These are phyloP conservation scores for Drosophila rellima DNA, from an alignment of 2,888 invertebrate genomes.

Conservation along the genomic window DNA sequence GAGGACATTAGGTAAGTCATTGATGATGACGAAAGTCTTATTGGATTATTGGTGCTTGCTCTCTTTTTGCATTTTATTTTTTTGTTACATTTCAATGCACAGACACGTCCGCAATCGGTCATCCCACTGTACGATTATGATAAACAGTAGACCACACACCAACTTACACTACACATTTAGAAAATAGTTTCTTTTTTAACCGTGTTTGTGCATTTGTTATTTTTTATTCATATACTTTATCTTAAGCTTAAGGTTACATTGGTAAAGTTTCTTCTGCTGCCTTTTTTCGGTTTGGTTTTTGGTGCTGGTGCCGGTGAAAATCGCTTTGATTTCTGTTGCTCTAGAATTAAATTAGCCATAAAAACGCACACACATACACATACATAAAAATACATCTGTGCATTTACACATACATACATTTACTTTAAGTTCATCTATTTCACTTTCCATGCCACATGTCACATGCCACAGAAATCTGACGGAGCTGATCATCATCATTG, in stretches of 20 bases:
- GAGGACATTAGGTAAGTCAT: slow-evolving; percentile 83
- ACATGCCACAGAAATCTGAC: slow-evolving; percentile 59
- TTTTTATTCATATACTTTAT: slow-evolving; percentile 44
- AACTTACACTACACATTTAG: slow-evolving; percentile 22
- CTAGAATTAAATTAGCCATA: slow-evolving; percentile 39
- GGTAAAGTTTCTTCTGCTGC: slow-evolving; percentile 64
- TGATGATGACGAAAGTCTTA: slow-evolving; percentile 41
- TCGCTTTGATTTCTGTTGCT: slow-evolving; percentile 66
- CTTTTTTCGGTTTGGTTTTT: slow-evolving; percentile 71
- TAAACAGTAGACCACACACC: slow-evolving; percentile 38
- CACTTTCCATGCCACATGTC: slow-evolving; percentile 46
- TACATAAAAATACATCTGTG: slow-evolving; percentile 22
- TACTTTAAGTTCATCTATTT: slow-evolving; percentile 38
- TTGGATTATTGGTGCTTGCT: slow-evolving; percentile 63
- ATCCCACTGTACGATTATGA: slow-evolving; percentile 49
- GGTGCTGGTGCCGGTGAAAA: slow-evolving; percentile 68
- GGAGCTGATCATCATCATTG: slow-evolving; percentile 82
- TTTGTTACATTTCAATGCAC: slow-evolving; percentile 72
- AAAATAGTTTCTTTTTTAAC: slow-evolving; percentile 23
- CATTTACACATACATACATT: slow-evolving; percentile 14
- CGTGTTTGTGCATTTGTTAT: slow-evolving; percentile 67
- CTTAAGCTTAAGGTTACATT: slow-evolving; percentile 51
- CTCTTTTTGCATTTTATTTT: slow-evolving; percentile 61
- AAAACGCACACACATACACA: slow-evolving; percentile 4
- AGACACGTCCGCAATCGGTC: slow-evolving; percentile 67